Evolutionary conservation across 2,113 vertebrate species (phyloP), one percentile per base, ranked within the genome.

Genomic region (Platysternon megacephalum): DNA sequence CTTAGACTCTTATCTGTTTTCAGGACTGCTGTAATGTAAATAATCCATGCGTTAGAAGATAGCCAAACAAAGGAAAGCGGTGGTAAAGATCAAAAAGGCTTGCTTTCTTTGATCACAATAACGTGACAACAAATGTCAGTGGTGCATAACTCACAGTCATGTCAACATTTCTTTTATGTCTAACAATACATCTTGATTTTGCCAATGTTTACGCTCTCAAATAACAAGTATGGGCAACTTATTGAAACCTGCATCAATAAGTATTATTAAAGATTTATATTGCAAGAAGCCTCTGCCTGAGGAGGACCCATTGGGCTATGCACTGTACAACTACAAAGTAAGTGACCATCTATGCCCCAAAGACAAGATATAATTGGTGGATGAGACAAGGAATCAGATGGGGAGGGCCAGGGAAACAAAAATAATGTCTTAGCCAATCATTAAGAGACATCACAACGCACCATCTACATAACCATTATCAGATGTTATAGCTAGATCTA

Each of bases 381-480:
- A 2, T 87, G 26, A 35, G 35, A 81, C 89, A 90, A 86, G 28
- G 53, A 19, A 46, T 8, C 35, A 78, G 84, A 21, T 78, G 1
- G 29, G 8, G 35, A 11, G 39, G 6, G 7, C 5, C 2, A n/a
- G 12, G 16, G 80, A 55, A 9, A 52, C 48, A 16, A 1, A 48
- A 74, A 24, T 19, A 14, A 1, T 0, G 28, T 11, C 0, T 9
- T 76, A 61, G 29, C 9, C 11, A 72, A 29, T 72, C 26, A 65
- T 8, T 42, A 53, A 51, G 4, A 32, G 52, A 11, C 14, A 48
- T 0, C 26, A 51, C 24, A 8, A 42, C 32, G 12, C 16, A 7
- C 85, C 9, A 19, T 2, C 0, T 2, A 0, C 14, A 7, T 74
- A 8, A n/a, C 80, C 28, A 5, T 21, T 52, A 21, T 21, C 48